Evolutionary conservation across 1,140 invertebrate genomes (phyloP).

Genomic region (Zaprionus africanus): DNA sequence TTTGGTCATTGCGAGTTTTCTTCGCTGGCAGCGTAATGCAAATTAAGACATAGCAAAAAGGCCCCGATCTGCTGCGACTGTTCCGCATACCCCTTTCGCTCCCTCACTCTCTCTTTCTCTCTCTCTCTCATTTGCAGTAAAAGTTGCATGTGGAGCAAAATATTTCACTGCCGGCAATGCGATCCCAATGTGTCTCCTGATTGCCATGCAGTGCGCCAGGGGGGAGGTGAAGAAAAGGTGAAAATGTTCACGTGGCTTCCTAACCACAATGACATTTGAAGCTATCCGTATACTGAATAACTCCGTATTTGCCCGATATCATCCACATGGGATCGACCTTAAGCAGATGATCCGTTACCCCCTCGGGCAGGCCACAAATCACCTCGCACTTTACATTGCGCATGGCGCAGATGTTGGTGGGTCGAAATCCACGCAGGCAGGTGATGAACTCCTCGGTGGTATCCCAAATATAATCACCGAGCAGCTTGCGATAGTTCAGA

Average conservation of each 20-base stretch:
- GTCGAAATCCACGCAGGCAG: constrained; percentile 92
- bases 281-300: constrained; percentile 77
- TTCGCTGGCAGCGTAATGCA: constrained; percentile 52
- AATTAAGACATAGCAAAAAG: constrained; percentile 57
- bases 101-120: neutral
- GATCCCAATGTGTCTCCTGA: constrained; percentile 17
- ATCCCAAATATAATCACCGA: constrained; percentile 95
- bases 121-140: neutral
- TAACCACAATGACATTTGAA: constrained; percentile 44
- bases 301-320: constrained; percentile 93
- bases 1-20: constrained; percentile 44
- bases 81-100: neutral
- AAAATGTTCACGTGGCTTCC: neutral
- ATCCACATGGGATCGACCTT: constrained; percentile 92
- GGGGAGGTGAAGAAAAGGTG: neutral
- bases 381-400: constrained; percentile 96
- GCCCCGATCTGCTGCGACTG: neutral
- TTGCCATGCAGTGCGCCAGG: constrained; percentile 8
- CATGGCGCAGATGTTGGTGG: constrained; percentile 91
- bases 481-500: constrained; percentile 97
- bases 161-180: constrained; percentile 27
- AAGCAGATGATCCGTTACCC: constrained; percentile 87
- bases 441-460: constrained; percentile 88
- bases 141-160: constrained; percentile 5
- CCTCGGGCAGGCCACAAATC: constrained; percentile 90